A percentile compares a stretch with the other conserved stretches of the same genome.
These are phyloP conservation scores for Puffinus mauretanicus DNA, from an alignment of 2,113 vertebrate species.

Conservation along the genomic window DNA sequence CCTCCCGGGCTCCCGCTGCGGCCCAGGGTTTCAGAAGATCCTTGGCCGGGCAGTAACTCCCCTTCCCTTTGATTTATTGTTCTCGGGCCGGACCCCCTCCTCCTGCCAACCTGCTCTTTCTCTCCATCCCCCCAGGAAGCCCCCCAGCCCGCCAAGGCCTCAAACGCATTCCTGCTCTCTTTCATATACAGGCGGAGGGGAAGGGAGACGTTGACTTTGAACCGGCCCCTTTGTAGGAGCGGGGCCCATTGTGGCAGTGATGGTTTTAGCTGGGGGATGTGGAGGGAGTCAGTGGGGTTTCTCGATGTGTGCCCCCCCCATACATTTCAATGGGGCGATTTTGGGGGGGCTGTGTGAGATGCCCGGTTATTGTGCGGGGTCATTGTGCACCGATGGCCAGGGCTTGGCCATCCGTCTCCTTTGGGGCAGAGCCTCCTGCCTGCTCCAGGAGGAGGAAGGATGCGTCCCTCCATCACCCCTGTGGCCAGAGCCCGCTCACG, in stretches of 20 bases:
- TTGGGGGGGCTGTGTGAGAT: not conserved
- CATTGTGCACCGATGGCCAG: not conserved
- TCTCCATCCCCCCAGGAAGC: slow-evolving; percentile 52
- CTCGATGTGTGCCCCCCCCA: not conserved
- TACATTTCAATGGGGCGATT: slow-evolving; percentile 27
- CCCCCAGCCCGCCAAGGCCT: not conserved
- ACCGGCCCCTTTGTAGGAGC: slow-evolving; percentile 56
- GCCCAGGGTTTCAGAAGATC: not conserved
- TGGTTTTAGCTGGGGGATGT: slow-evolving; percentile 52
- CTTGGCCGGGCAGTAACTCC: slow-evolving; percentile 13
- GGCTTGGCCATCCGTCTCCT: not conserved
- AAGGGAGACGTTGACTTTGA: slow-evolving; percentile 70
- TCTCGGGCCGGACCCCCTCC: not conserved
- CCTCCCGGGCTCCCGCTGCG: not conserved
- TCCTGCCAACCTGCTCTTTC: slow-evolving; percentile 27
- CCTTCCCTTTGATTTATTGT: slow-evolving; percentile 39
- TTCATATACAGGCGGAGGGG: slow-evolving; percentile 51
- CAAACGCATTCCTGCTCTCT: slow-evolving; percentile 51
- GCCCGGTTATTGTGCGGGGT: not conserved
- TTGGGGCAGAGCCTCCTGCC: not conserved
- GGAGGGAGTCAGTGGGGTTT: slow-evolving; percentile 48
- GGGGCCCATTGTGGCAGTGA: slow-evolving; percentile 7
- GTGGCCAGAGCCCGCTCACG: not conserved
- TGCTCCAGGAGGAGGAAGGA: not conserved
- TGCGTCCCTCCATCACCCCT: not conserved